phyloP scores from a whole-genome alignment of 2,888 invertebrate genomes.

The Zygogramma bicolorata region DNA sequence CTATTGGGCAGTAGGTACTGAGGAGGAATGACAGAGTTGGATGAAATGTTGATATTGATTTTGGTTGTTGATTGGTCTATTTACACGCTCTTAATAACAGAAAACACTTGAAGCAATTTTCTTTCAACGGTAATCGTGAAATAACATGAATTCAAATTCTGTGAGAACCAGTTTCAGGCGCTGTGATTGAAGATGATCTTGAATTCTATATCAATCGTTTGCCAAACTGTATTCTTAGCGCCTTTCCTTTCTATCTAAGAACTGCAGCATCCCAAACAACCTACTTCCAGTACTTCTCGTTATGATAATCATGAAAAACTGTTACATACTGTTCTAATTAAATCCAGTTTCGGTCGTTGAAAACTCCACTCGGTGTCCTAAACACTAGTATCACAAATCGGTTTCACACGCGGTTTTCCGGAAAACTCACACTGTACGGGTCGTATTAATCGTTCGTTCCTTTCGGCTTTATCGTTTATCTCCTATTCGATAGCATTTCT shows the following conservation, averaged over 20 bases:
- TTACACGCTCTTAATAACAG: too few species aligned
- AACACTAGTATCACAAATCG: conserved; percentile 13
- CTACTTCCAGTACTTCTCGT: not conserved
- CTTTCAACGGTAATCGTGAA: too few species aligned
- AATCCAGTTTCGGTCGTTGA: conserved; percentile 34
- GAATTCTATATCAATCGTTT: not conserved
- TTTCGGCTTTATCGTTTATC: not conserved
- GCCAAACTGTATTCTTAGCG: not conserved
- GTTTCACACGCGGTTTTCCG: not conserved
- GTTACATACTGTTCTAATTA: conserved; percentile 38
- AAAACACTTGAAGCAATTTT: too few species aligned
- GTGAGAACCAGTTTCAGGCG: not conserved
- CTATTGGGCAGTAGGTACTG: too few species aligned
- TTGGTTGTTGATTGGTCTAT: too few species aligned
- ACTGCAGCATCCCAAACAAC: not conserved
- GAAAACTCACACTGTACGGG: not conserved
- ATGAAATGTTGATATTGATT: too few species aligned
- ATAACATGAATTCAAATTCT: too few species aligned
- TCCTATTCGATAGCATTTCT: conserved; percentile 19
- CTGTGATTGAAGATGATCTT: not conserved
- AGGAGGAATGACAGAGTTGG: too few species aligned
- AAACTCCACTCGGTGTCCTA: not conserved
- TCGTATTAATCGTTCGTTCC: conserved; percentile 1
- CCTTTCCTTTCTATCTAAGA: not conserved
- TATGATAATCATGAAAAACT: not conserved